Percentiles rank a stretch among this genome's conserved stretches.
These are phyloP conservation scores for Gisinianus flammeolus DNA, from an alignment of 2,888 invertebrate genomes.

Conservation along the genomic window DNA sequence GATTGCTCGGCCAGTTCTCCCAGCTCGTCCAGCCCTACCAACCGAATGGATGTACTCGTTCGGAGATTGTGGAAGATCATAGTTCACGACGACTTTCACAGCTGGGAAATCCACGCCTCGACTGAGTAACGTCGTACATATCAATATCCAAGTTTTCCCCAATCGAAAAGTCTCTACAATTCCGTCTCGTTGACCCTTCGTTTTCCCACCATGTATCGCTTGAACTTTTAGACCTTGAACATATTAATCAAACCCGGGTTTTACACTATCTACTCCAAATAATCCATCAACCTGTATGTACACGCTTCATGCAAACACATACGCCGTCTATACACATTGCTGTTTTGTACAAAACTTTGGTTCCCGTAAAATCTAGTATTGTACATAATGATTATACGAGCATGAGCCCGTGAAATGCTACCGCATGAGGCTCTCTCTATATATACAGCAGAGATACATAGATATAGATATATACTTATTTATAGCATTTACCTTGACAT, in stretches of 20 bases:
- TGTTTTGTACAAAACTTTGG: too few species aligned
- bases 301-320: background rate
- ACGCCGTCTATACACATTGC: too few species aligned
- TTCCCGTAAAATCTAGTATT: too few species aligned
- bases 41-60: constrained; percentile 78
- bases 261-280: constrained; percentile 26
- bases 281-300: constrained; percentile 34
- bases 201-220: constrained; percentile 89
- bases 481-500: constrained; percentile 66
- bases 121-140: constrained; percentile 96
- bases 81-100: constrained; percentile 95
- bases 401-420: too few species aligned
- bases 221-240: constrained; percentile 88
- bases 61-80: constrained; percentile 91
- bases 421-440: too few species aligned
- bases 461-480: too few species aligned
- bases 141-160: constrained; percentile 92
- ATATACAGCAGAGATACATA: too few species aligned
- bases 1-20: constrained; percentile 83
- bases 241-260: constrained; percentile 35
- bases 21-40: constrained; percentile 92
- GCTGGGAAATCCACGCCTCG: constrained; percentile 97
- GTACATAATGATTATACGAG: too few species aligned
- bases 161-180: constrained; percentile 88
- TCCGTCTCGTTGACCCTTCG: constrained; percentile 89